phyloP scores from a whole-genome alignment of 1,140 invertebrate genomes.

The Temnothorax nylanderi region DNA sequence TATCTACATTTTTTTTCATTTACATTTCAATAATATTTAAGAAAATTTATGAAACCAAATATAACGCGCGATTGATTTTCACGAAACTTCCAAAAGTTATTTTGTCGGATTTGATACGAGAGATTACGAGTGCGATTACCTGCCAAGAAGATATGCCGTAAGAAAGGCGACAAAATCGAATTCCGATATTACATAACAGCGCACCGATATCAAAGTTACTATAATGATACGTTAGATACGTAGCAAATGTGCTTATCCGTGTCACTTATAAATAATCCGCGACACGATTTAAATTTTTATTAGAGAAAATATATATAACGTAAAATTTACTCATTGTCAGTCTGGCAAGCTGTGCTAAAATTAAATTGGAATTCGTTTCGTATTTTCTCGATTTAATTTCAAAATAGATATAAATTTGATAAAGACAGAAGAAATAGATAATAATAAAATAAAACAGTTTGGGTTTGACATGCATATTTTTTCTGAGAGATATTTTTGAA shows the following conservation, averaged over 20 bases:
- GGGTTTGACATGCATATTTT: neutral
- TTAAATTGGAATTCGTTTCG: neutral
- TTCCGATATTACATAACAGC: constrained; percentile 40
- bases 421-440: neutral
- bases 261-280: neutral
- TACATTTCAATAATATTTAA: neutral
- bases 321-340: neutral
- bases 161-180: constrained; percentile 48
- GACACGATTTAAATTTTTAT: constrained; percentile 5
- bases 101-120: neutral
- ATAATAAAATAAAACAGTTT: neutral
- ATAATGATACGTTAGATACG: constrained; percentile 25
- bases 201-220: constrained; percentile 21
- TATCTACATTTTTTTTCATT: neutral
- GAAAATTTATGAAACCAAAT: neutral
- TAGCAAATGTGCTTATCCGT: constrained; percentile 25
- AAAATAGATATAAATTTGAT: neutral
- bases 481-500: neutral
- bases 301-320: neutral
- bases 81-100: neutral
- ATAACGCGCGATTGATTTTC: neutral
- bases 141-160: neutral
- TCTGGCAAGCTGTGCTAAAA: neutral
- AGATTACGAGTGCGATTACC: constrained; percentile 37
- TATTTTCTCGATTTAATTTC: neutral